Evolutionary conservation across 2,113 vertebrate genomes (phyloP), one percentile per base, ranked within the genome.

Genomic region (Puma concolor): DNA sequence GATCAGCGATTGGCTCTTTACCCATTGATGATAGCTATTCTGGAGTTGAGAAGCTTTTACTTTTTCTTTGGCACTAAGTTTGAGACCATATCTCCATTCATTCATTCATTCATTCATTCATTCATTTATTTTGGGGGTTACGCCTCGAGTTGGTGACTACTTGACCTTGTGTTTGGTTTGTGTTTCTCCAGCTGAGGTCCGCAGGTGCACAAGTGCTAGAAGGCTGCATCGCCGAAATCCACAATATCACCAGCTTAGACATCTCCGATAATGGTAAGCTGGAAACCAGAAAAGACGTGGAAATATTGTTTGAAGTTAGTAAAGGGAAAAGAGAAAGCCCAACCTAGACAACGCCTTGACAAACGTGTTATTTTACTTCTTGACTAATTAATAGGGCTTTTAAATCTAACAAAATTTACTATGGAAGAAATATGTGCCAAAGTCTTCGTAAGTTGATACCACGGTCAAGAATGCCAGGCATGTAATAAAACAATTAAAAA

Each of bases 161-260:
- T 88, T 89, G 11, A 33, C 69, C 41, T 93, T 85, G 36, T 44
- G 7, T 52, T 87, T 83, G 96, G 12, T 98, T 88, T 97, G 72
- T 95, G 76, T 79, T 89, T 97, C 94, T 98, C 71, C 98, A 99
- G 99, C 98, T 99, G 98, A 99, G 99, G 96, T 99, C 99, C 14
- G 99, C 99, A 98, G 99, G 99, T 41, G 99, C 99, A 33, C 99
- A 99, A 98, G 99, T 99, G 94, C 99, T 99, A 97, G 99, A 99
- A 98, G 99, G 99, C 93, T 99, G 99, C 97, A 99, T 99, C 89
- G 99, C 99, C 25, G 99, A 99, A 98, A 99, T 99, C 97, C 99
- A 99, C 98, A 99, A 99, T 98, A 99, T 99, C 97, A 99, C 99
- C 98, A 99, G 99, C 97, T 98, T 99, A 89, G 99, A 99, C 96